Conservation (phyloP, 2,113 vertebrate genomes). For the Pangasianodon gigas region DNA sequence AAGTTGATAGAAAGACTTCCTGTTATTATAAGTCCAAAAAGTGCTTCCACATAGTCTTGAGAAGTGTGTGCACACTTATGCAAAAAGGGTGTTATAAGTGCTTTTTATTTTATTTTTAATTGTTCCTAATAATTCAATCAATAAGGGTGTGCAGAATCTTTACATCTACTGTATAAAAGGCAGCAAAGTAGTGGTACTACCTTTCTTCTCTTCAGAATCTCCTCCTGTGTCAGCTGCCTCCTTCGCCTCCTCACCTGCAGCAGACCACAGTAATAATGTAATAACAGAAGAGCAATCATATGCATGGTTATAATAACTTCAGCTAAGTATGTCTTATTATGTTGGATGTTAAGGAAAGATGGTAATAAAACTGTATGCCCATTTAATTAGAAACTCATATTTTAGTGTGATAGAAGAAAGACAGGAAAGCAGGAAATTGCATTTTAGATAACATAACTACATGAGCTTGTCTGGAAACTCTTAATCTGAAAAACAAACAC, state of each 20-base stretch:
- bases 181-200: slow-evolving; percentile 36
- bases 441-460: neutral
- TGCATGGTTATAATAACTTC: neutral
- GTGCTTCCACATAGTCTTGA: too few species aligned
- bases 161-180: neutral
- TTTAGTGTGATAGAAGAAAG: neutral
- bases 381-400: neutral
- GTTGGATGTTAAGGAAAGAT: neutral
- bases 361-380: neutral
- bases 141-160: neutral
- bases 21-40: too few species aligned
- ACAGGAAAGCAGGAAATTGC: neutral
- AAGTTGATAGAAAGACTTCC: too few species aligned
- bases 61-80: too few species aligned
- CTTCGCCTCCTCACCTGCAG: slow-evolving; percentile 71
- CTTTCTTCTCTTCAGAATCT: slow-evolving; percentile 79
- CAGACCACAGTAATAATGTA: neutral
- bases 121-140: too few species aligned
- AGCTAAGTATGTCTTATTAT: neutral
- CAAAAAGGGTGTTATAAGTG: too few species aligned
- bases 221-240: slow-evolving; percentile 60
- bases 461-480: neutral
- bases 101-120: too few species aligned
- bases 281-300: neutral
- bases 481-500: neutral